Evolutionary conservation across 1,140 invertebrate species (phyloP), one percentile per base, ranked within the genome.

Genomic region (Trachymyrmex septentrionalis): DNA sequence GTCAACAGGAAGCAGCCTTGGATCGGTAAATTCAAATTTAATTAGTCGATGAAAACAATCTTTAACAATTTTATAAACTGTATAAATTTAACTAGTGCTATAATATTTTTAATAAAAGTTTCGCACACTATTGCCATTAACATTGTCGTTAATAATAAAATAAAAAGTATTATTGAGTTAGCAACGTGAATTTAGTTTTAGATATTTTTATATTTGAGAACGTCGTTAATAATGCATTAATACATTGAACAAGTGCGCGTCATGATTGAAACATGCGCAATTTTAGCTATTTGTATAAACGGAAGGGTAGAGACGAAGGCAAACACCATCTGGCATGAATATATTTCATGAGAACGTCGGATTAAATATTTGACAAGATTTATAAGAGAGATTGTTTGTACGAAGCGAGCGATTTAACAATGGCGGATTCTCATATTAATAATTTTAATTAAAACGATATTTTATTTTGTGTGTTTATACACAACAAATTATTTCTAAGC

Each of bases 1-100:
- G 99, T 94, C 99, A 99, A 94, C 99, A 99, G 94, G 99, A 99
- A 95, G 96, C 97, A 2, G 97, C 97, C 27, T 95, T 99, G 67
- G 99, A 99, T 95, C 96, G 98, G 98, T 98, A 95, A 95, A 73
- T 85, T 19, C 21, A 16, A 69, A 0, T 66, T 69, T 69, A 69
- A 69, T 57, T 30, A 2, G 27, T 73, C 30, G 24, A 30, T 50
- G n/a, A 44, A 44, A 72, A 4, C 9, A 44, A 61, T 24, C 19
- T 6, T 19, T 61, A 63, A 76, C 1, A 59, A 38, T 21, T 38
- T n/a, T 57, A 34, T 75, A 30, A 72, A 0, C 4, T 59, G 0
- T 30, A 7, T 57, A 75, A 30, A 61, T 76, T 24, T 24, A 24
- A 57, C 2, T 30, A 53, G 3, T 50, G 16, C 7, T 38, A 21